Evolutionary conservation across 1,140 invertebrate genomes (phyloP), one percentile per base, ranked within the genome.

Genomic region (Bombyx mandarina): DNA sequence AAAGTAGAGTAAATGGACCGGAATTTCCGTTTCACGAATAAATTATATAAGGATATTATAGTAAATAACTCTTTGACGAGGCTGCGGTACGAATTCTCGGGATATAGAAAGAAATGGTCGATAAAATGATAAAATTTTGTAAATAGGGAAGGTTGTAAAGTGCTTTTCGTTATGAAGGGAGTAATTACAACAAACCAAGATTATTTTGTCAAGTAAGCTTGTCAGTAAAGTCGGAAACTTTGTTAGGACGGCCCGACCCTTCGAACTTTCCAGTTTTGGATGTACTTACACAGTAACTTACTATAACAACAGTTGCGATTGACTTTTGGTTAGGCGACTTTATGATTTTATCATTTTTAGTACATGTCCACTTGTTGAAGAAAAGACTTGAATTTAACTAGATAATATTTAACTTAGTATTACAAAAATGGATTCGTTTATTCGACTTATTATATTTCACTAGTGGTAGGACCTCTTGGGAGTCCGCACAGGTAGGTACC

Each of bases 1-100:
- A 79, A 79, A 81, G 75, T 78, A 78, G 71, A 78, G 66, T 76
- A 83, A 83, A 83, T 83, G 80, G 77, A 76, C 70, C 79, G 80
- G 80, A 81, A 83, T 77, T 80, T 80, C 67, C 71, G 69, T 78
- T 81, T 75, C 62, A 63, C 60, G 73, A 76, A 81, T 83, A 79
- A 83, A 83, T 83, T 83, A 81, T 72, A 71, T 67, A 61, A 60
- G 64, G 67, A 67, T 72, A 69, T 71, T 67, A 72, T 64, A 62
- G 66, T 68, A 75, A 73, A 77, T 75, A 71, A 71, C 65, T 69
- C 62, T 71, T 77, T 63, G 63, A 69, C 69, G 63, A 59, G 57
- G 58, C 52, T 61, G 49, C 52, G 53, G 52, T 54, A 54, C 43
- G 44, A 54, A 54, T 54, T 54, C 26, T 22, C 6, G 26, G 10